Evolutionary conservation across 2,113 vertebrate genomes (phyloP), one percentile per base, ranked within the genome.

Genomic region (Protomyctophum bolini): DNA sequence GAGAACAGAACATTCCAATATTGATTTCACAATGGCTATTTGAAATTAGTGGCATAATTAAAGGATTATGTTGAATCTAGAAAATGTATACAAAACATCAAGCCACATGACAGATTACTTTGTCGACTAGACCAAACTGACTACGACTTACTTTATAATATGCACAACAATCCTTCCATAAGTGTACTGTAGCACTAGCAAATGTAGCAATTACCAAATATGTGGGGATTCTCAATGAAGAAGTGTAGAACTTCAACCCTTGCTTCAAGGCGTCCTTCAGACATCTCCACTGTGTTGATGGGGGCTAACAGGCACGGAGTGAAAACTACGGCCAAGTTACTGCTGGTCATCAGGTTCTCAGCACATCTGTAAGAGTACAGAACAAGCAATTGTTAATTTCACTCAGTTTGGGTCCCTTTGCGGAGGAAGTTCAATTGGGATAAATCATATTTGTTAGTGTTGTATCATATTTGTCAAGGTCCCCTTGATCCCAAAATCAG

Each of bases 261-360:
- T n/a, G 96, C 84, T 58, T 95, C 91, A 1, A 97, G 86, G 47
- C 89, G 92, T 54, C 80, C 91, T 63, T 96, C 95, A 6, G 93
- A 94, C 89, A 95, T 95, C 52, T 96, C 95, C 0, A 83, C 78
- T 41, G 84, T 88, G 72, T 94, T 94, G 76, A 83, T 92, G 0
- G 90, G 93, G 1, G 95, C 95, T 48, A 97, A 85, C 46, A 98
- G 94, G 76, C 96, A 97, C 1, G 96, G 97, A 69, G 92, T 92
- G 76, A 98, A 96, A 76, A 98, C 92, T 49, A 95, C 94, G 5
- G 96, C 95, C 33, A 98, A 85, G 76, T 98, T 98, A 81, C 91
- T 92, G 83, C 93, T 94, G 84, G 95, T 94, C 97, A 98, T 98
- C 90, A 93, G 91, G 90, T 98, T 98, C 51, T 96, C 94, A 8